A percentile compares a stretch with the other conserved stretches of the same genome.
Conservation (phyloP, 2,888 invertebrate species). For the Parnassius apollo region DNA sequence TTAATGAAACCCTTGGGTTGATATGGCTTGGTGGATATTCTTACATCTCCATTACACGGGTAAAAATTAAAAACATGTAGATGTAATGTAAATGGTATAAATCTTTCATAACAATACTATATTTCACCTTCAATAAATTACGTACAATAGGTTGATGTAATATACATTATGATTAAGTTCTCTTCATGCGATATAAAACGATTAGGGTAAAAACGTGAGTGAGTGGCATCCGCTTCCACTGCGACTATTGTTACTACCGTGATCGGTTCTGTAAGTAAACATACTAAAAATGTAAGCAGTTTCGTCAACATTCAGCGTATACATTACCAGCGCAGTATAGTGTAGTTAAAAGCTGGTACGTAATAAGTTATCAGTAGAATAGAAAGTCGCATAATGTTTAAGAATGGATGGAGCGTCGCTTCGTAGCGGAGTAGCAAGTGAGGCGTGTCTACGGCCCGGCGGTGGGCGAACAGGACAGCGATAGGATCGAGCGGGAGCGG, state of each 20-base stretch:
- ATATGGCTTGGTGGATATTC: too few species aligned
- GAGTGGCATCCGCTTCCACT: conserved; percentile 41
- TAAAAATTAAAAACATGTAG: too few species aligned
- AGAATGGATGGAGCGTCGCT: conserved; percentile 38
- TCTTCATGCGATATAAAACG: not conserved
- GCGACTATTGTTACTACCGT: conserved; percentile 43
- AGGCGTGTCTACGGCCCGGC: conserved; percentile 51
- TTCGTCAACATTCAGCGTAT: not conserved
- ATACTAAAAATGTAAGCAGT: conserved; percentile 30
- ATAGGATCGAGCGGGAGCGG: conserved; percentile 48
- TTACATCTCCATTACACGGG: too few species aligned
- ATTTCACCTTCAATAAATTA: too few species aligned
- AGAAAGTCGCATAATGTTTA: conserved; percentile 15
- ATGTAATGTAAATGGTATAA: too few species aligned
- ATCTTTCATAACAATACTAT: too few species aligned
- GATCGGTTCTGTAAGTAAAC: conserved; percentile 36
- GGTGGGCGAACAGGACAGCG: conserved; percentile 57
- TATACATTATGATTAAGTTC: conserved; percentile 1
- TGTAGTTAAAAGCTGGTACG: conserved; percentile 13
- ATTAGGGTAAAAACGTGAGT: conserved; percentile 20
- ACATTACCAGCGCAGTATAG: not conserved
- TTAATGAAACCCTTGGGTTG: too few species aligned
- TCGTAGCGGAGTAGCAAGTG: conserved; percentile 44
- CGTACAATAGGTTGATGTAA: conserved; percentile 10
- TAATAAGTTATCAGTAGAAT: conserved; percentile 6